These are phyloP conservation scores for Ochlodes sylvanus DNA, from an alignment of 2,888 invertebrate species.

Conservation along the genomic window DNA sequence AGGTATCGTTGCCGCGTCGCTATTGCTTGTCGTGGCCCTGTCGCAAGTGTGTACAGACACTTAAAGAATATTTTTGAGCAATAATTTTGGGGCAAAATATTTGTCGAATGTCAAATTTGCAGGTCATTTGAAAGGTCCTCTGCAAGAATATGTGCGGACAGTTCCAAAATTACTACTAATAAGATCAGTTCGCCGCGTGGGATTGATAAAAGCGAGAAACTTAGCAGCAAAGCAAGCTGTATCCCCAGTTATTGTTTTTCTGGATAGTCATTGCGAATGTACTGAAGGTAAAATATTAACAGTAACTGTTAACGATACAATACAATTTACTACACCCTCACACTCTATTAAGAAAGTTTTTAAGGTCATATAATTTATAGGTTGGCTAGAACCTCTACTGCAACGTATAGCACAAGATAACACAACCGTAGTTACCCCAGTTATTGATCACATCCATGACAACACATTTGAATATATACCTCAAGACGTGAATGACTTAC, in stretches of 20 bases:
- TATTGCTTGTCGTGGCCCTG: too few species aligned
- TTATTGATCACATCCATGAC: constrained; percentile 96
- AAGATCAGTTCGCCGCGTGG: constrained; percentile 93
- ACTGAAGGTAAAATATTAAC: constrained; percentile 85
- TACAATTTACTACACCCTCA: too few species aligned
- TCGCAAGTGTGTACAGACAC: too few species aligned
- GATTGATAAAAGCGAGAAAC: constrained; percentile 96
- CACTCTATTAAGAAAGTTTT: too few species aligned
- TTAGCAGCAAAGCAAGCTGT: constrained; percentile 91
- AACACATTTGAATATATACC: constrained; percentile 94
- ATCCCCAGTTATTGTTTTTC: constrained; percentile 94
- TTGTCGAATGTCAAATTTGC: constrained; percentile 48
- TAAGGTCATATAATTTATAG: constrained; percentile 63
- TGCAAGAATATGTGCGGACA: constrained; percentile 93
- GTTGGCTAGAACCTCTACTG: constrained; percentile 96
- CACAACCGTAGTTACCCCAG: constrained; percentile 94
- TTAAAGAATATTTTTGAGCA: not conserved
- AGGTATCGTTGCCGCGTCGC: too few species aligned
- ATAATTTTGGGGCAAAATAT: not conserved
- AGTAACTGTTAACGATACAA: not conserved
- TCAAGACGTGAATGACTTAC: constrained; percentile 89
- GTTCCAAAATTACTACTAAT: constrained; percentile 95
- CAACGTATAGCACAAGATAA: constrained; percentile 90
- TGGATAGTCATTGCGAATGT: constrained; percentile 99
- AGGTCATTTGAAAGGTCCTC: constrained; percentile 93